Evolutionary conservation across 2,113 vertebrate species (phyloP), one percentile per base, ranked within the genome.

Genomic region (Antigone vipio): DNA sequence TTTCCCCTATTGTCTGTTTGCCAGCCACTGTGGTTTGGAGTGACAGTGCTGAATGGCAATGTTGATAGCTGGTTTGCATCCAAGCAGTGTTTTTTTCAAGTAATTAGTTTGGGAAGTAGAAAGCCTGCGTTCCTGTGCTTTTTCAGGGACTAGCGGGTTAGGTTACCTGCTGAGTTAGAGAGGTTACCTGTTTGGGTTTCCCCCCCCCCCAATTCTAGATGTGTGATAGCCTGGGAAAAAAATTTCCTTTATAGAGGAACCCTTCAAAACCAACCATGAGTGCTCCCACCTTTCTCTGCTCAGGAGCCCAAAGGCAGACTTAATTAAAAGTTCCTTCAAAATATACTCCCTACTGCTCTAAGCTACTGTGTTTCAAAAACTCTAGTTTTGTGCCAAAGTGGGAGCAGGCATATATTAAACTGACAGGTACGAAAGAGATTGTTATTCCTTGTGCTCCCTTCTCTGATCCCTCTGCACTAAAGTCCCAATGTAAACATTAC

Each of bases 301-400:
- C 89, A 55, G 63, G 24, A 95, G 94, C 94, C 91, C 90, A 97
- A 93, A 85, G 96, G 92, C 94, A 97, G 85, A 93, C 52, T 97
- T 97, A 97, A 97, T 97, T 97, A 97, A 96, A 97, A 95, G 82
- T 96, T 95, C 53, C 92, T 95, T 94, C 94, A 95, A 95, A 97
- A 96, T 83, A 91, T 85, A 67, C 96, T 97, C 92, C 96, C 95
- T 73, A 81, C 76, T 3, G 84, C 96, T 96, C 88, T 67, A 62
- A 96, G 92, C 88, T 90, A 68, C 82, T 59, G 95, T 27, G 91
- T 94, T 96, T 96, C 91, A 95, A 97, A 95, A 91, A 55, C 87
- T 38, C 87, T 96, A 95, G 96, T 97, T 92, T 81, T 34, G 56
- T 89, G 97, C 96, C 97, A 97, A 97, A 93, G 87, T 76, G 90